A percentile compares a stretch with the other conserved stretches of the same genome.
Conservation (phyloP, 2,888 invertebrate species). For the Leptinotarsa tumamoca region DNA sequence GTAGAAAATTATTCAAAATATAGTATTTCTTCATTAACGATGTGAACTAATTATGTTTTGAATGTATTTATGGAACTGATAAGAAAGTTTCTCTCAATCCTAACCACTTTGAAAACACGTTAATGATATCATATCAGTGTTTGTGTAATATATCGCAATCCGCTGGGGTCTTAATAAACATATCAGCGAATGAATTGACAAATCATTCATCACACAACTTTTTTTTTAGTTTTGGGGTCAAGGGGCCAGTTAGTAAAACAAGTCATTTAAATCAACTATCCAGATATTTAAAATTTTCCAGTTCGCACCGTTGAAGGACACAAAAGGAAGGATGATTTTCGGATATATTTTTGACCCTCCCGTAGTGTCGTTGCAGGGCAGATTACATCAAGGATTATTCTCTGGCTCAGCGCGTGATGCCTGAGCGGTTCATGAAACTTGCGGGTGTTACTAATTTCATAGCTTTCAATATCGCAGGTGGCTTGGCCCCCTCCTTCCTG, state of each 20-base stretch:
- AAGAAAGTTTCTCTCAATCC: neutral
- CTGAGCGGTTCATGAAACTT: constrained; percentile 59
- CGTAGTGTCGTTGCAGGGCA: constrained; percentile 93
- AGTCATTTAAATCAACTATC: constrained; percentile 68
- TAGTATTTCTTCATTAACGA: neutral
- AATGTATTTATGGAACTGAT: neutral
- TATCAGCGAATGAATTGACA: neutral
- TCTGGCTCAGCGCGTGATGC: constrained; percentile 88
- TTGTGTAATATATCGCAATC: constrained; percentile 21
- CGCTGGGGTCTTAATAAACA: constrained; percentile 15
- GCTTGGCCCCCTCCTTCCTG: constrained; percentile 76
- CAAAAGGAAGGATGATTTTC: constrained; percentile 85
- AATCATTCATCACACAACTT: neutral
- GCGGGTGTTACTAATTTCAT: constrained; percentile 74
- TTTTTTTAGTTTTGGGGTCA: constrained; percentile 35
- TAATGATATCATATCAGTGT: constrained; percentile 2
- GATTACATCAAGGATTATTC: constrained; percentile 93
- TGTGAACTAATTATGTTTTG: neutral
- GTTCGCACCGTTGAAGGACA: constrained; percentile 89
- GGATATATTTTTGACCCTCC: constrained; percentile 80
- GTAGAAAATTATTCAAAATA: neutral
- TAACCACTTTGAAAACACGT: neutral
- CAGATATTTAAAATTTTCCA: constrained; percentile 92
- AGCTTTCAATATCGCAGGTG: constrained; percentile 93
- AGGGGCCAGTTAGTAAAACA: constrained; percentile 40